A percentile compares a stretch with the other conserved stretches of the same genome.
phyloP scores from a whole-genome alignment of 1,140 invertebrate species.

The Scaptodrosophila lebanonensis region DNA sequence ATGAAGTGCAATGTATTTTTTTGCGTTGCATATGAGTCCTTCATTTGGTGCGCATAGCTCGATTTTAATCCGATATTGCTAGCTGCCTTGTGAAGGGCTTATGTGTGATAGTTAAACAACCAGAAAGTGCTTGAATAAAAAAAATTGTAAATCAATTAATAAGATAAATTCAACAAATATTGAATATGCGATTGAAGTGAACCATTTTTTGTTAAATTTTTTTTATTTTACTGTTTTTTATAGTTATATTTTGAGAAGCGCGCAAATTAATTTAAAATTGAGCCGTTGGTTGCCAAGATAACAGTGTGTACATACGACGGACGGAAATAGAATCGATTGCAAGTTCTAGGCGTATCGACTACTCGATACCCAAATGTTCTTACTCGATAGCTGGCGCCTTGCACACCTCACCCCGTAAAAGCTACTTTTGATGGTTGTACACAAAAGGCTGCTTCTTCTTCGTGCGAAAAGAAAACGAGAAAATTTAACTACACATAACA shows the following conservation, averaged over 20 bases:
- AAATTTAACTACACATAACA: slow-evolving; percentile 23
- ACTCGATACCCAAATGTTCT: too few relatives aligned
- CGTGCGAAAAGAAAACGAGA: slow-evolving; percentile 21
- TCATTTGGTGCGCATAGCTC: slow-evolving; percentile 70
- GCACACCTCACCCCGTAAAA: too few relatives aligned
- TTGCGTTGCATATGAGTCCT: slow-evolving; percentile 62
- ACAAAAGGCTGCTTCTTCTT: slow-evolving; percentile 18
- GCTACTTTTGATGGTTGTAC: slow-evolving; percentile 21
- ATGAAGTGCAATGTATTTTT: background rate
- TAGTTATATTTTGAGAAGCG: too few relatives aligned
- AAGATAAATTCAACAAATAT: background rate
- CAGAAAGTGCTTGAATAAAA: background rate
- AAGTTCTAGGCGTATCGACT: too few relatives aligned
- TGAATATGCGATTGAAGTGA: too few relatives aligned
- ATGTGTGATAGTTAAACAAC: slow-evolving; percentile 62
- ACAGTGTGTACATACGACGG: too few relatives aligned
- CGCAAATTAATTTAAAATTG: too few relatives aligned
- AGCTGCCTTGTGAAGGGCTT: slow-evolving; percentile 77
- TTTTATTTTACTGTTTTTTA: too few relatives aligned
- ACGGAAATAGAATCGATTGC: too few relatives aligned
- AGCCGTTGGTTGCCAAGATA: too few relatives aligned
- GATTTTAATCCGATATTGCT: slow-evolving; percentile 54
- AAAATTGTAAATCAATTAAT: background rate
- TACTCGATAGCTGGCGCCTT: too few relatives aligned
- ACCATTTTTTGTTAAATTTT: too few relatives aligned